Conservation (phyloP, 2,797 vertebrate genomes). For the Eulemur coronatus region DNA sequence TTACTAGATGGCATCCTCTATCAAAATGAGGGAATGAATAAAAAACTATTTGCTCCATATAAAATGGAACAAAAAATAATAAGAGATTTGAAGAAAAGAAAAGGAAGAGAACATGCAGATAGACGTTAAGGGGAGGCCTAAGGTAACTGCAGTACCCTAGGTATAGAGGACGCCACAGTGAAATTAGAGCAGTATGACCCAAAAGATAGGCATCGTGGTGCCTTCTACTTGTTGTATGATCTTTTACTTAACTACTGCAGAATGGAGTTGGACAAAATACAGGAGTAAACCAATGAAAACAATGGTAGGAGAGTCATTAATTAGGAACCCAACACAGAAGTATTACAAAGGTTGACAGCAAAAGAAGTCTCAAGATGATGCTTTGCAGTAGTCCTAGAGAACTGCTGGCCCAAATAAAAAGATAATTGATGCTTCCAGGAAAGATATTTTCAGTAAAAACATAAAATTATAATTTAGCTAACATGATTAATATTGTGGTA, state of each 20-base stretch:
- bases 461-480: not conserved
- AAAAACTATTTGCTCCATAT: not conserved
- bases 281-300: not conserved
- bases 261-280: not conserved
- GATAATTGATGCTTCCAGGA: not conserved
- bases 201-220: not conserved
- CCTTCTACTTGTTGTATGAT: not conserved
- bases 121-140: rapidly evolving
- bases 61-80: not conserved
- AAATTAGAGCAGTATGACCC: not conserved
- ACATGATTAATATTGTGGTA: not conserved
- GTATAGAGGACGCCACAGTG: too few relatives aligned
- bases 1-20: not conserved
- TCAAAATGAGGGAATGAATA: not conserved
- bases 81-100: not conserved
- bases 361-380: not conserved
- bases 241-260: not conserved
- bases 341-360: not conserved
- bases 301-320: not conserved
- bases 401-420: not conserved
- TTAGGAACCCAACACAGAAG: not conserved
- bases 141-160: rapidly evolving
- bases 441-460: not conserved
- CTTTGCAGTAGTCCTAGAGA: not conserved
- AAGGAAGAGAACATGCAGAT: not conserved